Evolutionary conservation across 35 echinoderm and acorn worm species (phyloP).

Genomic region (Patiria miniata): DNA sequence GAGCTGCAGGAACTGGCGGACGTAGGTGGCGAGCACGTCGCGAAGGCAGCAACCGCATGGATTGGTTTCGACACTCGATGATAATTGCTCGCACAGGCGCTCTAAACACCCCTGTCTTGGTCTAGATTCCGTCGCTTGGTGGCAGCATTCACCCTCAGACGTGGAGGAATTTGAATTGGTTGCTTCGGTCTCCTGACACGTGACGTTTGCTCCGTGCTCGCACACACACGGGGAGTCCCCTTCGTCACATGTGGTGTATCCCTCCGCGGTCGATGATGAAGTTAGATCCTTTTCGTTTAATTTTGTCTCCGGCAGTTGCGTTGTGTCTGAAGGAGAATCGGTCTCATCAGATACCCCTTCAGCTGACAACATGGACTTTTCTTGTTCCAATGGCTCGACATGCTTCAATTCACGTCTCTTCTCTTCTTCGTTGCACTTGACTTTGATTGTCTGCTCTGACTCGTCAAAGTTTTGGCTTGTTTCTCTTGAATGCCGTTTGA

Average conservation of each 20-base stretch:
- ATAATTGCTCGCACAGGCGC: background rate
- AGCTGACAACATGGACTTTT: too few species aligned
- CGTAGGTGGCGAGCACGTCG: conserved; percentile 16
- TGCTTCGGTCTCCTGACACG: background rate
- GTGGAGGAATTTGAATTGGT: background rate
- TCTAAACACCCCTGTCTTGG: background rate
- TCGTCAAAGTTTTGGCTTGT: background rate
- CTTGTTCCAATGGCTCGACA: too few species aligned
- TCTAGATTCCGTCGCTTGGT: background rate
- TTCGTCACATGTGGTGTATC: background rate
- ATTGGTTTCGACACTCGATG: too few species aligned
- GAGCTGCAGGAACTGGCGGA: background rate
- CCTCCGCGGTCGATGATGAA: background rate
- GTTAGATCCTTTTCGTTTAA: background rate
- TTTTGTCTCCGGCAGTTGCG: too few species aligned
- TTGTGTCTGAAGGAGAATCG: too few species aligned
- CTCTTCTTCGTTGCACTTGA: background rate
- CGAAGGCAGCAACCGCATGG: background rate
- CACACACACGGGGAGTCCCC: too few species aligned
- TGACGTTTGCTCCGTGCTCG: too few species aligned
- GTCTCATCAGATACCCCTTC: too few species aligned
- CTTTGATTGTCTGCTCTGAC: background rate
- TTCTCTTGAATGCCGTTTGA: conserved; percentile 4
- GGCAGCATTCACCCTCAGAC: background rate
- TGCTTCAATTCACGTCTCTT: too few species aligned